Evolutionary conservation across 2,113 vertebrate genomes (phyloP).

Genomic region (Bujurquina vittata): DNA sequence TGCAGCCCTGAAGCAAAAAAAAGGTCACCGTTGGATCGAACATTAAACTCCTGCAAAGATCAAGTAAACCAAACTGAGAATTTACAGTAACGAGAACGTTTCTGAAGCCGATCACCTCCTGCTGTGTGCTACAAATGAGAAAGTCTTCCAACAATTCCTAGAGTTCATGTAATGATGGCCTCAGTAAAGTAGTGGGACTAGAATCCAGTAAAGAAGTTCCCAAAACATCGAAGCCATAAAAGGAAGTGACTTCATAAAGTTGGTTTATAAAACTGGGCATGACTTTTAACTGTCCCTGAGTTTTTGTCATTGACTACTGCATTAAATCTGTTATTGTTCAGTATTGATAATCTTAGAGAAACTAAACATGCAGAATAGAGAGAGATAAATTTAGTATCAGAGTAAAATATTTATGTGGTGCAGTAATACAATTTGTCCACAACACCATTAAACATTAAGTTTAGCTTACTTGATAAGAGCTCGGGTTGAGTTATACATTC

Average conservation of each 20-base stretch:
- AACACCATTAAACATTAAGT: neutral
- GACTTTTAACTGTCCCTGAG: slow-evolving; percentile 1
- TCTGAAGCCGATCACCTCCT: neutral
- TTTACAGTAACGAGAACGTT: neutral
- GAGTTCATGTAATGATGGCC: neutral
- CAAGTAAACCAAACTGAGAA: neutral
- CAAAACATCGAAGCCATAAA: neutral
- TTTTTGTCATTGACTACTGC: neutral
- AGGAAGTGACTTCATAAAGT: neutral
- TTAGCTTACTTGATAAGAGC: neutral
- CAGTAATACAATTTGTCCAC: neutral
- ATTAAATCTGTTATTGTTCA: neutral
- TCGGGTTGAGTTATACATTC: neutral
- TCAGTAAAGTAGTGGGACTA: neutral
- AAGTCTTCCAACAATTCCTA: too few species aligned
- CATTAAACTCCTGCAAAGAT: neutral
- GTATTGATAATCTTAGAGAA: neutral
- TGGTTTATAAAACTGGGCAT: slow-evolving; percentile 9
- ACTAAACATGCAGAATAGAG: neutral
- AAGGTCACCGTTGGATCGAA: neutral
- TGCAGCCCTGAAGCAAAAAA: neutral
- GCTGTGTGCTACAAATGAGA: too few species aligned
- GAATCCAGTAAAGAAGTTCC: neutral
- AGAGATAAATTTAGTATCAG: neutral
- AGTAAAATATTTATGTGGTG: neutral